A percentile compares a stretch with the other conserved stretches of the same genome.
phyloP scores from a whole-genome alignment of 1,140 invertebrate species.

The Heliconius himera region DNA sequence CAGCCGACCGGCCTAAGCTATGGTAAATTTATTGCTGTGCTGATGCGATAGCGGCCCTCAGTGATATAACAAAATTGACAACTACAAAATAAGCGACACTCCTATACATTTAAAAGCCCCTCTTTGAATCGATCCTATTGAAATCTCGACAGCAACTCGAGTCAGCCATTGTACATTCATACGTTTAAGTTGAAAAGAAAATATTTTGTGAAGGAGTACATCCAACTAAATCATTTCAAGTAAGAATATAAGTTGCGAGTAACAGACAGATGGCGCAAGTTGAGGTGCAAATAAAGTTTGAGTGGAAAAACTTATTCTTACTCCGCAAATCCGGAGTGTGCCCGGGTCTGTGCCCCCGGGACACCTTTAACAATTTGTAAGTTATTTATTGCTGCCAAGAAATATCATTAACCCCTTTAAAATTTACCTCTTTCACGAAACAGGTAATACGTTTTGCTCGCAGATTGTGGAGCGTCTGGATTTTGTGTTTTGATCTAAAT shows the following conservation, averaged over 20 bases:
- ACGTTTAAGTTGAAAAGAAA: conserved; percentile 73
- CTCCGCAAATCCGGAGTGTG: conserved; percentile 65
- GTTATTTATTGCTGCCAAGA: conserved; percentile 76
- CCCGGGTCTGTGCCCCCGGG: conserved; percentile 66
- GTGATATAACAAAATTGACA: conserved; percentile 37
- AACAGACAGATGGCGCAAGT: conserved; percentile 76
- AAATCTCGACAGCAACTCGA: conserved; percentile 49
- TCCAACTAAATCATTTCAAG: conserved; percentile 79
- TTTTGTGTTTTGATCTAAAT: conserved; percentile 29
- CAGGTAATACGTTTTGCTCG: conserved; percentile 50
- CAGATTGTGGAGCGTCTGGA: conserved; percentile 26
- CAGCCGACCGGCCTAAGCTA: conserved; percentile 35
- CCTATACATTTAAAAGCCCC: conserved; percentile 40
- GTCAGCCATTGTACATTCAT: conserved; percentile 69
- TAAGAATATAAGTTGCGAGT: conserved; percentile 77
- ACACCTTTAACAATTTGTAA: conserved; percentile 78
- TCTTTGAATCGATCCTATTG: conserved; percentile 43
- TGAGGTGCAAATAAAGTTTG: conserved; percentile 81
- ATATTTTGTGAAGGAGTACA: conserved; percentile 74
- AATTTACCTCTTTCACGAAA: conserved; percentile 58
- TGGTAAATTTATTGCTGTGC: conserved; percentile 39
- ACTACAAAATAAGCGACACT: conserved; percentile 28
- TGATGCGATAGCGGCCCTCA: conserved; percentile 37
- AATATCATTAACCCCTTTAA: conserved; percentile 76
- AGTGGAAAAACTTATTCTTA: conserved; percentile 78